Evolutionary conservation across 1,140 invertebrate species (phyloP).

Genomic region (Megathymus violae): DNA sequence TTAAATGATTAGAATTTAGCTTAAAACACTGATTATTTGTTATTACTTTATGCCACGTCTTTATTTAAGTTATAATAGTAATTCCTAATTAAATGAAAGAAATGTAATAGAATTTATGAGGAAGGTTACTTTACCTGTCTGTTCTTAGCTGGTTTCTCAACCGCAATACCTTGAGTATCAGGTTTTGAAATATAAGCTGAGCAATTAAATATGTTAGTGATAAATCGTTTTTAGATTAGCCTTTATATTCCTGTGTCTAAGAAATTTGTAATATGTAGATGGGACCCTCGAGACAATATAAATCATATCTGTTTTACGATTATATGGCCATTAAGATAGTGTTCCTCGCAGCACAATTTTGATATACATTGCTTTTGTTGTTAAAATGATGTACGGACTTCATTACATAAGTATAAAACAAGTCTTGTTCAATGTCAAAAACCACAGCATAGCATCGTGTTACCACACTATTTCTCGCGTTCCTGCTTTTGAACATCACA

Average conservation of each 20-base stretch:
- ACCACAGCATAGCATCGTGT: too few species aligned
- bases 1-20: too few species aligned
- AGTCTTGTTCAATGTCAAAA: too few species aligned
- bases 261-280: background rate
- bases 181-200: conserved; percentile 3
- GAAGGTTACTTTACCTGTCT: too few species aligned
- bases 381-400: background rate
- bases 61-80: too few species aligned
- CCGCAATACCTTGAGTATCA: conserved; percentile 1
- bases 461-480: too few species aligned
- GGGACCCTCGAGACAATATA: background rate
- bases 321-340: background rate
- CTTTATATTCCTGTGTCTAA: conserved; percentile 5
- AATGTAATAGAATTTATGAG: too few species aligned
- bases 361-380: background rate
- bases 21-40: too few species aligned
- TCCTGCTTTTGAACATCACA: too few species aligned
- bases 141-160: background rate
- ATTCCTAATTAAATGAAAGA: too few species aligned
- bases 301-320: background rate
- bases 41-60: too few species aligned
- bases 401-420: background rate
- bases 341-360: background rate
- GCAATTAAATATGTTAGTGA: conserved; percentile 19
- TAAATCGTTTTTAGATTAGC: conserved; percentile 16